Conservation (phyloP, 2,888 invertebrate genomes). For the Choreutis nemorana region DNA sequence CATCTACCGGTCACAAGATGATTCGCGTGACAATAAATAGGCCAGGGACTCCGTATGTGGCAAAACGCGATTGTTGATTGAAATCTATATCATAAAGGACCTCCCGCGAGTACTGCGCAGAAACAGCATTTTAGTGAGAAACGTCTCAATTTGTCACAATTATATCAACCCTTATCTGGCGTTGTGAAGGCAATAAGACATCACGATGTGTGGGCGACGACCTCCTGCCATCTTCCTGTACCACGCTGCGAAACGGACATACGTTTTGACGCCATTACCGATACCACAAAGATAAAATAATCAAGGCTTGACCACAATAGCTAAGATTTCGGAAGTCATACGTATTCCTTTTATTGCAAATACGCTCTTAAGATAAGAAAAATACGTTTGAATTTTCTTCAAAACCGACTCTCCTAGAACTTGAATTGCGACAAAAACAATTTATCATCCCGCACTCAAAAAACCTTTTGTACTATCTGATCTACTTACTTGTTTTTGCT, state of each 20-base stretch:
- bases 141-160: conserved; percentile 44
- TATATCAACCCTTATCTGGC: conserved; percentile 33
- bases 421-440: conserved; percentile 35
- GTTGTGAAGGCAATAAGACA: conserved; percentile 39
- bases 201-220: conserved; percentile 51
- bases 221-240: conserved; percentile 57
- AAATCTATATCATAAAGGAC: conserved; percentile 27
- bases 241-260: conserved; percentile 56
- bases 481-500: conserved; percentile 53
- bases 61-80: conserved; percentile 26
- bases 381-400: too few species aligned
- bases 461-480: conserved; percentile 53
- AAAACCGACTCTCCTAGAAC: too few species aligned
- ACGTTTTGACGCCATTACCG: conserved; percentile 59
- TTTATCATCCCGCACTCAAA: conserved; percentile 45
- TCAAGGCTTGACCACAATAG: conserved; percentile 51
- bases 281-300: conserved; percentile 53
- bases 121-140: conserved; percentile 16
- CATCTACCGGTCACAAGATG: conserved; percentile 47
- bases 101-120: conserved; percentile 35
- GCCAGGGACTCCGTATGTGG: conserved; percentile 20
- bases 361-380: too few species aligned
- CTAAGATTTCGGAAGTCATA: conserved; percentile 10
- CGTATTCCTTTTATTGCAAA: too few species aligned
- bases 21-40: conserved; percentile 10